phyloP scores from a whole-genome alignment of 2,888 invertebrate genomes.

The Ophion obscuratus region DNA sequence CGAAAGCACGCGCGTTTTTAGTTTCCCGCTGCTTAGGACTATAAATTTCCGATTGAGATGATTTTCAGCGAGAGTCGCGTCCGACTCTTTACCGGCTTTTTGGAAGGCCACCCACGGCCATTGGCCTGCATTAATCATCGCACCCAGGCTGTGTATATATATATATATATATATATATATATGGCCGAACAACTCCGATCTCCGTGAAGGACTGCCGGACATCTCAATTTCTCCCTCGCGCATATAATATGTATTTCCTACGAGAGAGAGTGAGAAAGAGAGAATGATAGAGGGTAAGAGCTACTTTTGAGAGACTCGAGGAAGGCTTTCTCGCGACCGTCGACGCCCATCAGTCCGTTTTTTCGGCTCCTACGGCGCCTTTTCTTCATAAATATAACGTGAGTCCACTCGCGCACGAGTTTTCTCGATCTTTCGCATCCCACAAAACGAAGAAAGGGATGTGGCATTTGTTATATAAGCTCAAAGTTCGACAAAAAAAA shows the following conservation, averaged over 20 bases:
- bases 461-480: constrained; percentile 44
- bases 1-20: constrained; percentile 28
- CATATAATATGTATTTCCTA: constrained; percentile 33
- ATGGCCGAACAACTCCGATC: constrained; percentile 30
- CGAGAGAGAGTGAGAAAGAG: constrained; percentile 30
- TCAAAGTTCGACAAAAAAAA: constrained; percentile 7
- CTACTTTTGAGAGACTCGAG: constrained; percentile 46
- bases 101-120: constrained; percentile 67
- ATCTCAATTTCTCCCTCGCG: constrained; percentile 64
- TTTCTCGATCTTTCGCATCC: constrained; percentile 44
- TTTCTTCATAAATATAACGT: constrained; percentile 62
- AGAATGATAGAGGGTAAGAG: constrained; percentile 49
- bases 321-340: constrained; percentile 58
- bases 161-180: constrained; percentile 38
- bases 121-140: constrained; percentile 68
- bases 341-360: constrained; percentile 64
- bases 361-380: constrained; percentile 12
- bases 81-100: constrained; percentile 30
- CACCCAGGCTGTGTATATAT: constrained; percentile 39
- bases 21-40: constrained; percentile 51
- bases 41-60: constrained; percentile 66
- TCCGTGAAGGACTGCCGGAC: constrained; percentile 52
- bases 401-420: constrained; percentile 46
- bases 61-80: constrained; percentile 61
- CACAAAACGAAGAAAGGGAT: constrained; percentile 32